Evolutionary conservation across 1,140 invertebrate species (phyloP), one percentile per base, ranked within the genome.

Genomic region (Drosophila lacertosa): DNA sequence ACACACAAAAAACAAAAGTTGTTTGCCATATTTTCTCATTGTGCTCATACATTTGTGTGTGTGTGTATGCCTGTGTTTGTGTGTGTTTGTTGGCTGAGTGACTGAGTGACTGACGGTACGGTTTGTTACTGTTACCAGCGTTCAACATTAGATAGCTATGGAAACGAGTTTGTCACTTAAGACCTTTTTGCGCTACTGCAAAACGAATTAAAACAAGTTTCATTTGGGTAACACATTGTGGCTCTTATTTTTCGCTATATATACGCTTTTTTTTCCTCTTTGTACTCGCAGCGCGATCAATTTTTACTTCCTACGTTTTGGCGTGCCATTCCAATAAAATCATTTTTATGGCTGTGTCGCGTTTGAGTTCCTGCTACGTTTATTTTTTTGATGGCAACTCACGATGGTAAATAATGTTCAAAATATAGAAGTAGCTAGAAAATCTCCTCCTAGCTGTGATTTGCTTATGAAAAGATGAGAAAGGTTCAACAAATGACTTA

Each of bases 161-260:
- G 51, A 84, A 84, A 86, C 80, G 66, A 80, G 80, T 84, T 84
- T 84, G 81, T 80, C 80, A 86, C 72, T 86, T 73, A 80, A 84
- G 77, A 80, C 81, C 82, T 80, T 79, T 86, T 86, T 86, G 72
- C 74, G 76, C 81, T 74, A 73, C 66, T 84, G 79, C 78, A 66
- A 80, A 75, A 82, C 78, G 71, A 79, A 84, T 84, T 82, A 70
- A 86, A 84, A 84, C 80, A 62, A 80, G 80, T 83, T 83, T 40
- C 65, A 62, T 73, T 72, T 70, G 69, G 54, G 24, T 62, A 67
- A 53, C 35, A 67, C 51, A 71, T 32, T 57, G 13, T 44, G 37
- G 42, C 39, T 57, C 48, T 60, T 57, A 54, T 45, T 55, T 33
- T 20, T 65, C 63, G 54, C 24, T 29, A 29, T 29, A 22, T 22